Conservation (phyloP, 2,797 vertebrate genomes). For the Poecilia velifera region DNA sequence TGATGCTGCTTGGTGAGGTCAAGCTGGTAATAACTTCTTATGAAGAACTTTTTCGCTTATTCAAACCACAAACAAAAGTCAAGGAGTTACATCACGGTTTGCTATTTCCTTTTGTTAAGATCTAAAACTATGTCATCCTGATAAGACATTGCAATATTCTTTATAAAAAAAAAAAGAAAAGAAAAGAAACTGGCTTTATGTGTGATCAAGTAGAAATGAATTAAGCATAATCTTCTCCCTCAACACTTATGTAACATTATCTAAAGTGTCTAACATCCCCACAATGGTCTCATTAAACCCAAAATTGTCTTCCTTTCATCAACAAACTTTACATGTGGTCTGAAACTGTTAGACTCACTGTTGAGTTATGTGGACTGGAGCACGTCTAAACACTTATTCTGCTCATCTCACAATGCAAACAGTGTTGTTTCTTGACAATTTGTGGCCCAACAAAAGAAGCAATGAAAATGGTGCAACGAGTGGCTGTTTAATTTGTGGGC, state of each 20-base stretch:
- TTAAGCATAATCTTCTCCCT: background rate
- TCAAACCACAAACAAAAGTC: background rate
- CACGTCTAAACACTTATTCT: slow-evolving; percentile 37
- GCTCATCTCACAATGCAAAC: slow-evolving; percentile 31
- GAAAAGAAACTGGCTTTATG: no score
- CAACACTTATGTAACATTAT: background rate
- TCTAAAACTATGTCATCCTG: no score
- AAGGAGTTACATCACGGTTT: background rate
- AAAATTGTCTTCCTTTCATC: background rate
- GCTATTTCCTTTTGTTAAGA: background rate
- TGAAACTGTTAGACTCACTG: slow-evolving; percentile 10
- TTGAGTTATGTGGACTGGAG: slow-evolving; percentile 17
- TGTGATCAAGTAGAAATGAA: background rate
- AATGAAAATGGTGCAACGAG: slow-evolving; percentile 43
- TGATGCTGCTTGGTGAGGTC: background rate
- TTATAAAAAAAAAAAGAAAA: no score
- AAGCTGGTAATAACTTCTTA: background rate
- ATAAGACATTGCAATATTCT: background rate
- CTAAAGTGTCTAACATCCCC: background rate
- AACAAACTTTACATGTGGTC: background rate
- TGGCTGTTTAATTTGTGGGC: slow-evolving; percentile 28
- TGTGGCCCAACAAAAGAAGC: slow-evolving; percentile 8
- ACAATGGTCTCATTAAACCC: background rate
- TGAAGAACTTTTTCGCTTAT: background rate
- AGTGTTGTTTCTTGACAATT: background rate